Evolutionary conservation across 1,140 invertebrate species (phyloP).

Genomic region (Trachelipus rathkii): DNA sequence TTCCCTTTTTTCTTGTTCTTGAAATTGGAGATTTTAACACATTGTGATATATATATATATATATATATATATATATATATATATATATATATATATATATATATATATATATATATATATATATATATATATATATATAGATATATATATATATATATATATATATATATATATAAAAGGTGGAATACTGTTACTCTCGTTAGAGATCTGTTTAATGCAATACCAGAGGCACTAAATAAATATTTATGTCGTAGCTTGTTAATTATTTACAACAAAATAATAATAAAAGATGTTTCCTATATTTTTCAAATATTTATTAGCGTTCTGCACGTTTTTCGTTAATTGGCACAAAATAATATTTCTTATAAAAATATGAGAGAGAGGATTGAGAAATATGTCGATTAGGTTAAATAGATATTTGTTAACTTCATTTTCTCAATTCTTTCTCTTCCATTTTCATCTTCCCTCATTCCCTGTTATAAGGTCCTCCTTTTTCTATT

Average conservation of each 20-base stretch:
- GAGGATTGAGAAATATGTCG: not conserved
- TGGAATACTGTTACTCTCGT: not conserved
- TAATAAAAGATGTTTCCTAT: slow-evolving; percentile 1
- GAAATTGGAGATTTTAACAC: too few relatives aligned
- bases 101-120: slow-evolving; percentile 17
- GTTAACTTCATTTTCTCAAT: not conserved
- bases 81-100: slow-evolving; percentile 23
- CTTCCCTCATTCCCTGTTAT: not conserved
- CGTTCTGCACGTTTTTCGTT: slow-evolving; percentile 26
- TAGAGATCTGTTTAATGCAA: not conserved
- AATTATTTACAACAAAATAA: not conserved
- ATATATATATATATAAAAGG: not conserved
- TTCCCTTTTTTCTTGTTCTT: too few relatives aligned
- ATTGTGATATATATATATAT: not conserved
- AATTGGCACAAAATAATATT: not conserved
- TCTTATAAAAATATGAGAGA: not conserved
- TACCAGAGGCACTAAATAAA: not conserved
- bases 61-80: slow-evolving; percentile 13
- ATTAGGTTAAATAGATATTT: not conserved
- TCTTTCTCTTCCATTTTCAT: not conserved
- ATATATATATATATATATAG: slow-evolving; percentile 22
- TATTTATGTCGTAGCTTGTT: slow-evolving; percentile 5
- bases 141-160: slow-evolving; percentile 20
- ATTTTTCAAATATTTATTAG: slow-evolving; percentile 36
- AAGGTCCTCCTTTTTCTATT: too few relatives aligned